Conservation (phyloP, 53 echinoderm and acorn worm species). For the Luidia sarsii region DNA sequence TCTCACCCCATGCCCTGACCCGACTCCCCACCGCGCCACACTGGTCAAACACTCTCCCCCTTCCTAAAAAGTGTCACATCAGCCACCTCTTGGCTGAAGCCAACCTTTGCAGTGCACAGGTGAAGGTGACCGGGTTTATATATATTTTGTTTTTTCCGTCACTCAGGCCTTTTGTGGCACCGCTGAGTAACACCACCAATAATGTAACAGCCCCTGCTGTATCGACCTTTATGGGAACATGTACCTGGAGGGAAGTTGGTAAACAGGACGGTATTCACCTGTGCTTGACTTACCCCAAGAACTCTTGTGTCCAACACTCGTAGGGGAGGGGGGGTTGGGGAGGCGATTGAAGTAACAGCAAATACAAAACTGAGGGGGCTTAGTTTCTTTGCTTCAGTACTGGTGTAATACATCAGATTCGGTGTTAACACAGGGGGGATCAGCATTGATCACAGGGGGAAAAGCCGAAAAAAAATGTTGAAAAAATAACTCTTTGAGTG, state of each 20-base stretch:
- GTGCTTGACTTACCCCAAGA: no score
- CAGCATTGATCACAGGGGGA: not conserved
- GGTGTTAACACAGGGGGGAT: constrained; percentile 33
- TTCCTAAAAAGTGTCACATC: no score
- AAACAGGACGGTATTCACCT: not conserved
- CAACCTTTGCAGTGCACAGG: constrained; percentile 11
- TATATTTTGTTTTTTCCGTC: no score
- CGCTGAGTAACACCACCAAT: constrained; percentile 17
- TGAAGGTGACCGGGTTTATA: constrained; percentile 44
- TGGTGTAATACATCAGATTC: constrained; percentile 36
- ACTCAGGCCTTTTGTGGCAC: no score
- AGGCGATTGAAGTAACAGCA: not conserved
- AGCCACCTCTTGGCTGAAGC: not conserved
- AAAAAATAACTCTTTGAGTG: not conserved
- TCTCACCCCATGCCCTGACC: no score
- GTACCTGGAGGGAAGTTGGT: constrained; percentile 1
- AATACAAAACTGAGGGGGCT: not conserved
- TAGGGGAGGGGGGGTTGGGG: no score
- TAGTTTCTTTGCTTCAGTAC: constrained; percentile 22
- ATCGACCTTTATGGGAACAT: constrained; percentile 16
- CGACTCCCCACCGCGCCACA: no score
- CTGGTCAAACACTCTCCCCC: no score
- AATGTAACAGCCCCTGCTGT: constrained; percentile 2
- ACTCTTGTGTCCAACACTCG: no score
- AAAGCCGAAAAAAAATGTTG: not conserved